A percentile compares a stretch with the other conserved stretches of the same genome.
These are phyloP conservation scores for Rhabdornis inornatus DNA, from an alignment of 2,113 vertebrate genomes.

Conservation along the genomic window DNA sequence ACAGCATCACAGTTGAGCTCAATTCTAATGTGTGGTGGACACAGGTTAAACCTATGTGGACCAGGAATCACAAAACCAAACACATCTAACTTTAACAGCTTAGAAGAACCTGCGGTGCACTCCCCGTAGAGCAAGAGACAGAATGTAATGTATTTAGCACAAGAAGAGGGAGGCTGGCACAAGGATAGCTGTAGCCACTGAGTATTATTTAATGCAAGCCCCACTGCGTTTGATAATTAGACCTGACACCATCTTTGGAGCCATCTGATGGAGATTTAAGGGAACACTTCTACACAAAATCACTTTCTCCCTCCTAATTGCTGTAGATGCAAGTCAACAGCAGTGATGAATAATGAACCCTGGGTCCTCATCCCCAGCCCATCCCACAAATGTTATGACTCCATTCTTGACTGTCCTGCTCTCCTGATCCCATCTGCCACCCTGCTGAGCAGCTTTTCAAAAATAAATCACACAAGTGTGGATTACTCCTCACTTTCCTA, in stretches of 20 bases:
- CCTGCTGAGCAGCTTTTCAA: background rate
- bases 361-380: background rate
- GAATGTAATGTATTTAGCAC: background rate
- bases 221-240: background rate
- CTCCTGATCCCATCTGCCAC: background rate
- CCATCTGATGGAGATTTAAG: background rate
- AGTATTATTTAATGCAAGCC: background rate
- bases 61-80: background rate
- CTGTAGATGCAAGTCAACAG: background rate
- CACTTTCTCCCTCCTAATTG: background rate
- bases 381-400: background rate
- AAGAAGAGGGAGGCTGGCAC: background rate
- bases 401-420: background rate
- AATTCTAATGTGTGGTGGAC: background rate
- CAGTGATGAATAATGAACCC: background rate
- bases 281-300: background rate
- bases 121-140: background rate
- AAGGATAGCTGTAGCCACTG: background rate
- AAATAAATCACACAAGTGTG: background rate
- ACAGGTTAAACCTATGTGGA: background rate
- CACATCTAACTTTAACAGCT: background rate
- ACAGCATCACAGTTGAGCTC: background rate
- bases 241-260: background rate
- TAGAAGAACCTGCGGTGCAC: background rate
- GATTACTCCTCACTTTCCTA: background rate